Base-by-base conservation (phyloP, 92 coral and sea anemone species). In the Paramuricea clavata region DNA sequence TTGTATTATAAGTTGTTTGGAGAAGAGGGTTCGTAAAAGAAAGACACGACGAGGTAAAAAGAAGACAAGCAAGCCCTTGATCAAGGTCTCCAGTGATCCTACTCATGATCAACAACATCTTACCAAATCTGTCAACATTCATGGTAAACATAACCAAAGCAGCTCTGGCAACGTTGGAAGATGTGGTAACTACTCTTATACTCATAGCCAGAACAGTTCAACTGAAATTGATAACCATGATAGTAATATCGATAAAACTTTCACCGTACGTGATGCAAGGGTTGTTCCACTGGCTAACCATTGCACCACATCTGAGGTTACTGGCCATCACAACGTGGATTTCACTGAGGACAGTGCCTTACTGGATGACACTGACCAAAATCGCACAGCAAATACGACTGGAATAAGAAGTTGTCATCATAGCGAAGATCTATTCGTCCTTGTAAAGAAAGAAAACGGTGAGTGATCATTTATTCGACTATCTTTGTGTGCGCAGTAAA, bases 1-100 rank as follows among this genome's bases (percentile, higher is more conserved):
- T n/a, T n/a, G n/a, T n/a, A n/a, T n/a, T n/a, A n/a, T n/a, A 16
- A 68, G 39, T 8, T 12, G 43, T 68, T 68, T 68, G 39, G 39
- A 23, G 39, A 68, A 68, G 33, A 68, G 19, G 21, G 41, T 5
- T 68, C 33, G 39, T 12, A 68, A 68, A 36, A 68, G 74, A 13
- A 68, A 68, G 74, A 68, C 74, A 32, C n/a, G 74, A 30, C 74
- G 74, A 13, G 74, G 74, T 19, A 68, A 68, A 68, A 68, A 68
- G 74, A 68, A 68, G 21, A 25, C 3, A 5, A 68, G 74, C 3
- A 68, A 68, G 74, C 11, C 3, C n/a, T 68, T 68, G 25, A 68
- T 12, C 6, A 68, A 30, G 35, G 17, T 32, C 39, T 26, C 17
- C 16, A 1, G 41, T 28, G 43, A 26, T 68, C 15, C 74, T 68